Base-by-base conservation (phyloP, 2,888 invertebrate species). In the Leucophenga montana region DNA sequence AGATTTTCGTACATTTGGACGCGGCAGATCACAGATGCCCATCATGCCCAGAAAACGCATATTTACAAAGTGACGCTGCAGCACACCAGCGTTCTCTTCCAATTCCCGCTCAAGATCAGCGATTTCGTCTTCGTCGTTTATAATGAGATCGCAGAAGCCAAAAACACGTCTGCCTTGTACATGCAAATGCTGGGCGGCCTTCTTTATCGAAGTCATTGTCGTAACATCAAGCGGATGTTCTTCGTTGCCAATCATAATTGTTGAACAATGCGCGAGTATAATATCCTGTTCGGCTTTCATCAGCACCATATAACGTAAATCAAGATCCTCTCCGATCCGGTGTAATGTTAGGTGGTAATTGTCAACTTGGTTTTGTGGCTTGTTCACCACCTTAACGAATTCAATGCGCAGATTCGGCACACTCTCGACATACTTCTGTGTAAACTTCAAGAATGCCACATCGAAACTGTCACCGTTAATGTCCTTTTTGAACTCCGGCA, bases 41-140 rank as follows among this genome's bases (percentile, higher is more conserved):
- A 83, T 71, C 3, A 83, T 6, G 3, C 80, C 80, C 22, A 78
- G 16, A 8, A 80, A 75, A 2, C 72, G 18, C 62, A 80, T 68
- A 13, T 2, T 14, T 50, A 6, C 16, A 22, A 8, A 18, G 9
- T 3, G 64, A 54, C 61, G 5, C 3, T 66, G 27, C 0, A 67
- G 16, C 0, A 74, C 18, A n/a, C 64, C 2, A 5, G 54, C 46
- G 0, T 66, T 20, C 0, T 72, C 68, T 9, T 78, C 71, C 6
- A 68, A 8, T 1, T 66, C 54, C 6, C 8, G 6, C 6, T 39
- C 16, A 33, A 39, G 16, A 18, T 33, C 16, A 18, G 4, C 16
- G 11, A n/a, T 61, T 18, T 20, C 8, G 8, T 31, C 6, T 50
- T 50, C 50, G 1, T 6, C 8, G n/a, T 1, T 11, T n/a, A 33